Percentiles rank a stretch among this genome's conserved stretches.
Evolutionary conservation across 2,797 vertebrate species (phyloP).

Genomic region (Arvicola amphibius): DNA sequence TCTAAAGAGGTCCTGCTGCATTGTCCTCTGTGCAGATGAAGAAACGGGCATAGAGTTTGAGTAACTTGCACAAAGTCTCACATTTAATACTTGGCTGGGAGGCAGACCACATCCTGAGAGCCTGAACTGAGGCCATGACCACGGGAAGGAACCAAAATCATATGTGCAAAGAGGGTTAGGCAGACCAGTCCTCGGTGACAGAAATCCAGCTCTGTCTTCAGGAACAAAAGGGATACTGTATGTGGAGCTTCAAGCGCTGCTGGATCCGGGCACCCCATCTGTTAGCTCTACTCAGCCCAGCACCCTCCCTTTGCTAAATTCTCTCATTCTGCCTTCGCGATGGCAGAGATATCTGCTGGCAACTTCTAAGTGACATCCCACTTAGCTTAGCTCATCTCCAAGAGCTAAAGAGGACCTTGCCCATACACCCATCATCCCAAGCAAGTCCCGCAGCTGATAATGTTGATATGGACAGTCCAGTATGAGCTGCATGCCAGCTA

Average conservation of each 20-base stretch:
- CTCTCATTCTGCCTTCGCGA: neutral
- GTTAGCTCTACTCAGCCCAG: neutral
- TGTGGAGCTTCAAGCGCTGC: neutral
- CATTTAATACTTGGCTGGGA: neutral
- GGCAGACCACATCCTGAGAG: neutral
- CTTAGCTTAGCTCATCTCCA: neutral
- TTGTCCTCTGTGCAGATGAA: neutral
- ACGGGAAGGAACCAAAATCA: neutral
- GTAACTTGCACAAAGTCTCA: neutral
- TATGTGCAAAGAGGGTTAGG: neutral
- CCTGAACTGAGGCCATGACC: neutral
- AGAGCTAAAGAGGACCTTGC: neutral
- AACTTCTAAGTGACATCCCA: neutral
- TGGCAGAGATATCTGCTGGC: neutral
- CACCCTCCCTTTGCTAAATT: neutral
- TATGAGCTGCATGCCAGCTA: neutral
- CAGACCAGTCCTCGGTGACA: neutral
- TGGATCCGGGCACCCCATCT: neutral
- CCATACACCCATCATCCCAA: neutral
- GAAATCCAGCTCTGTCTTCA: neutral
- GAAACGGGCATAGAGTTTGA: neutral
- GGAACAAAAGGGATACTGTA: neutral
- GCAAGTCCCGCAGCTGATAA: neutral
- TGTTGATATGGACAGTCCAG: neutral
- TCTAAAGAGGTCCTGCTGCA: neutral